Percentiles rank a stretch among this genome's conserved stretches.
Conservation (phyloP, 2,113 vertebrate species). For the Oplegnathus fasciatus region DNA sequence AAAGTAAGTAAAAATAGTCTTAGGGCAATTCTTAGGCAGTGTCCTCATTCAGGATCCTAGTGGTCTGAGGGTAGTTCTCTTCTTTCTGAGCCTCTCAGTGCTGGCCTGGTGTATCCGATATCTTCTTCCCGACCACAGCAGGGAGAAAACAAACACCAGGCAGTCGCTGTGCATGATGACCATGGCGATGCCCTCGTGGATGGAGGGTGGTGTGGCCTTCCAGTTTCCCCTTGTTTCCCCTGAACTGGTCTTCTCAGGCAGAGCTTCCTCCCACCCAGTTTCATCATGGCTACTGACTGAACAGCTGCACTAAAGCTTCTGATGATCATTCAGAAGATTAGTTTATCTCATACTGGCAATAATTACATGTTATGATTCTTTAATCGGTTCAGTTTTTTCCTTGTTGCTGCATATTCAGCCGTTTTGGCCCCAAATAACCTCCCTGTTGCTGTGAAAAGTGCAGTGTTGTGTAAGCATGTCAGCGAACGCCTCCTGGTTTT, state of each 20-base stretch:
- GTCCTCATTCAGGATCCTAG: too few relatives aligned
- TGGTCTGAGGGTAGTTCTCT: too few relatives aligned
- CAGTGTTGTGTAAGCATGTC: neutral
- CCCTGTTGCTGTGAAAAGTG: neutral
- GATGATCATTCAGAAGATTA: neutral
- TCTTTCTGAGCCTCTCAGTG: too few relatives aligned
- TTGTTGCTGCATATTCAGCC: neutral
- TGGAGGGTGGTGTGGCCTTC: too few relatives aligned
- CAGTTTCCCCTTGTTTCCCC: too few relatives aligned
- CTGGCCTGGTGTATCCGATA: too few relatives aligned
- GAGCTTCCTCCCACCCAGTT: neutral
- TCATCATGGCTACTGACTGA: neutral
- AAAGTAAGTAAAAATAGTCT: too few relatives aligned
- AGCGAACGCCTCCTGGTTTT: conserved; percentile 24
- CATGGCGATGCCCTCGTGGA: too few relatives aligned
- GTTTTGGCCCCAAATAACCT: neutral
- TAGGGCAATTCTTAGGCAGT: too few relatives aligned
- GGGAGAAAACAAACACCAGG: too few relatives aligned
- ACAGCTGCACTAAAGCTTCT: neutral
- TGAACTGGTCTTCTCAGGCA: neutral
- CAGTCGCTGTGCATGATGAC: too few relatives aligned
- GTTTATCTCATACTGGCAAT: neutral
- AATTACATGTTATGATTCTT: neutral
- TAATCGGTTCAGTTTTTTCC: neutral
- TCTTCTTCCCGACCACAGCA: too few relatives aligned